Evolutionary conservation across 2,113 vertebrate species (phyloP), one percentile per base, ranked within the genome.

Genomic region (Phocoena phocoena): DNA sequence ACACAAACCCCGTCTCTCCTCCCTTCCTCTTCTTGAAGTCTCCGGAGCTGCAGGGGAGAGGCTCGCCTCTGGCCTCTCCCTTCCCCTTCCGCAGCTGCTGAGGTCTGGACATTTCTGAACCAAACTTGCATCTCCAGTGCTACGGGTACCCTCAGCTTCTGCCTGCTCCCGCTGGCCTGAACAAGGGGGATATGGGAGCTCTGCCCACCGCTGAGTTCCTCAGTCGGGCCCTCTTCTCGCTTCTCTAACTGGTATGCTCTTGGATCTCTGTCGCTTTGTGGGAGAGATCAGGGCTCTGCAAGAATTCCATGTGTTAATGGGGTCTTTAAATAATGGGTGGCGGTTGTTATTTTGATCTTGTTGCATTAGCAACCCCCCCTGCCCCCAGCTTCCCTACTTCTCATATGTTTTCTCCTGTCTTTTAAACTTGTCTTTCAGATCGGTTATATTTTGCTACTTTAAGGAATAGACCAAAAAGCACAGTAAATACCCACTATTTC

Each of bases 401-500:
- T 96, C 85, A 97, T 55, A 47, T 55, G 55, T 91, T 95, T 97
- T 97, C 67, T 96, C 38, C 53, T 41, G 2, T 95, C 83, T 14
- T 81, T 41, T 90, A 58, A 86, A 92, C 44, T 95, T 93, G 89
- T 98, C 60, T 98, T 98, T 93, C 98, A 99, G 99, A 99, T 98
- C 99, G 99, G 1, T 98, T 99, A 95, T 99, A 99, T 98, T 99
- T 99, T 76, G 99, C 99, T 92, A 99, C 99, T 95, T 98, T 99
- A 95, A 99, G 99, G 97, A 99, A 99, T 91, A 99, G 99, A 98
- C 99, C 99, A 85, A 99, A 99, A 98, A 99, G 98, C 98, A 99
- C 99, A 3, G 98, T 98, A 86, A 99, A 99, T 98, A 99, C 99
- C 0, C 99, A 99, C 98, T 99, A 99, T 98, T 99, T 99, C 98